Conservation (phyloP, 2,888 invertebrate species). For the Lordiphosa andalusiaca region DNA sequence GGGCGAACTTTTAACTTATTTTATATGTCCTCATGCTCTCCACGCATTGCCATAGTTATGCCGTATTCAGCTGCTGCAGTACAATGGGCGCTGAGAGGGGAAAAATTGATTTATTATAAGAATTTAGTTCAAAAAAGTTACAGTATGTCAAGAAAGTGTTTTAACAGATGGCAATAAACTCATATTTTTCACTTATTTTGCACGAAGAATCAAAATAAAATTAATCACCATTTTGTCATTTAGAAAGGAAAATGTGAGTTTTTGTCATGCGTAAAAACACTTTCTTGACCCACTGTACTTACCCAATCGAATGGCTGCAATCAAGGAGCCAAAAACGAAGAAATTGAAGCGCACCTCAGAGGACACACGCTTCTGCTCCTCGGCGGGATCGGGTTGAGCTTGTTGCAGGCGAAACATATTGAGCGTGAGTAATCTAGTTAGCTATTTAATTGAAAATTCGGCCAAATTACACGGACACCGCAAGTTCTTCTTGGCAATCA, state of each 20-base stretch:
- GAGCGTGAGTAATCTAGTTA: background rate
- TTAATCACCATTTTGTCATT: too few relatives aligned
- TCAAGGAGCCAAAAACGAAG: slow-evolving; percentile 72
- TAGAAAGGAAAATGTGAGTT: too few relatives aligned
- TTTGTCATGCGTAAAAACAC: too few relatives aligned
- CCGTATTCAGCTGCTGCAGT: slow-evolving; percentile 48
- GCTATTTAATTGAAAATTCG: background rate
- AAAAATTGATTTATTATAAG: background rate
- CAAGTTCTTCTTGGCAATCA: background rate
- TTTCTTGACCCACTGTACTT: too few relatives aligned
- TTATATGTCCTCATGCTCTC: background rate
- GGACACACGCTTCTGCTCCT: slow-evolving; percentile 77
- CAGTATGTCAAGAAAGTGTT: too few relatives aligned
- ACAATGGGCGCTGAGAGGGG: slow-evolving; percentile 46
- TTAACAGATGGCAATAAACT: too few relatives aligned
- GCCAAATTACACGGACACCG: background rate
- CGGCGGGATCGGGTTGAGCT: slow-evolving; percentile 79
- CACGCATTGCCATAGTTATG: slow-evolving; percentile 23
- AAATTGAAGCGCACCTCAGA: slow-evolving; percentile 78
- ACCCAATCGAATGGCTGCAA: slow-evolving; percentile 77
- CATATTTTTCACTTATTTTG: too few relatives aligned
- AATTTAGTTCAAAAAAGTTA: too few relatives aligned
- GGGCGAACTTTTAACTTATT: slow-evolving; percentile 1
- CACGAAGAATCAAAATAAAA: too few relatives aligned
- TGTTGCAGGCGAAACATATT: slow-evolving; percentile 79